Percentiles rank a stretch among this genome's conserved stretches.
These are phyloP conservation scores for Drosophila sordidapex DNA, from an alignment of 2,888 invertebrate genomes.

Conservation along the genomic window DNA sequence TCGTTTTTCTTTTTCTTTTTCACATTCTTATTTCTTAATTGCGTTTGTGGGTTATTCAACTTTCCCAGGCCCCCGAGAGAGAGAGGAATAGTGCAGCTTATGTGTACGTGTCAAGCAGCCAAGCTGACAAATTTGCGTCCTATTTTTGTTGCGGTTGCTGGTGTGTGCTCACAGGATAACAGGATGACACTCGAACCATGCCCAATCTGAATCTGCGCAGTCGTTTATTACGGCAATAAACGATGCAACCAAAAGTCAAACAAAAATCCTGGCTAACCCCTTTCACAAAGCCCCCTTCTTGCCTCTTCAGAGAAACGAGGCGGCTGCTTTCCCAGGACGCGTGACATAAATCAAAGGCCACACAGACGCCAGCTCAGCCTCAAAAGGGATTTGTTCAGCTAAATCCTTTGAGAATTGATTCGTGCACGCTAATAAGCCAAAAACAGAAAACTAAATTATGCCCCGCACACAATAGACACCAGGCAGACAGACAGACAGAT, in stretches of 20 bases:
- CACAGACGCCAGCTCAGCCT: conserved; percentile 33
- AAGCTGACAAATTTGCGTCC: conserved; percentile 59
- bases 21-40: conserved; percentile 33
- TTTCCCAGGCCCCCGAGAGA: conserved; percentile 44
- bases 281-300: conserved; percentile 24
- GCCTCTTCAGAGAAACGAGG: conserved; percentile 19
- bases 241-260: conserved; percentile 55
- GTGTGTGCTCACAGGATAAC: conserved; percentile 38
- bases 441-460: conserved; percentile 76
- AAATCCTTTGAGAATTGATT: conserved; percentile 84
- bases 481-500: background rate
- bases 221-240: conserved; percentile 65
- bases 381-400: conserved; percentile 75
- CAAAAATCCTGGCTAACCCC: conserved; percentile 37
- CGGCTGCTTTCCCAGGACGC: conserved; percentile 71
- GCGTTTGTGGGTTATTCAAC: conserved; percentile 32
- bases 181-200: conserved; percentile 65
- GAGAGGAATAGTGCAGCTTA: background rate
- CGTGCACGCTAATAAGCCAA: conserved; percentile 83
- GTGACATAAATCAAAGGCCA: conserved; percentile 76
- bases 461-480: conserved; percentile 16
- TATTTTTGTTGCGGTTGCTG: background rate
- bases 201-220: conserved; percentile 61
- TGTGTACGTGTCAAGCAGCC: conserved; percentile 57
- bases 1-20: background rate